These are phyloP conservation scores for Harpalus rufipes DNA, from an alignment of 2,888 invertebrate genomes.

Conservation along the genomic window DNA sequence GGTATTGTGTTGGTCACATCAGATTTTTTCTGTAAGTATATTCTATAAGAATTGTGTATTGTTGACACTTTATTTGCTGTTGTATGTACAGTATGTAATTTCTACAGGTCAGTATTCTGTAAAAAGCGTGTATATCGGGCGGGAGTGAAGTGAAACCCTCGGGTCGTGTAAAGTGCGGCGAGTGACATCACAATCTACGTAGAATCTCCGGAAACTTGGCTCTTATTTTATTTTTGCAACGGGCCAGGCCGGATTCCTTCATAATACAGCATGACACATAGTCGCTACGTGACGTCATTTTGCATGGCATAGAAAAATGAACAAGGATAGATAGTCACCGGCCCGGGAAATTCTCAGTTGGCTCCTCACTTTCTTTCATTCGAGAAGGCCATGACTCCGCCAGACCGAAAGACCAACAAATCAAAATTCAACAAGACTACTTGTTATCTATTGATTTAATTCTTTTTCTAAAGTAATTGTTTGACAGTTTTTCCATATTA, in stretches of 20 bases:
- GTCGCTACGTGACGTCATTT: slow-evolving; percentile 64
- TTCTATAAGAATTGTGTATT: too few species aligned
- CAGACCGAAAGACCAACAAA: background rate
- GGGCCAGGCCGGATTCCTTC: slow-evolving; percentile 65
- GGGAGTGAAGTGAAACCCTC: slow-evolving; percentile 10
- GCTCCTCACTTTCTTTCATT: slow-evolving; percentile 61
- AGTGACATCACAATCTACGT: slow-evolving; percentile 73
- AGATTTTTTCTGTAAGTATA: too few species aligned
- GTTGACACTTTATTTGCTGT: too few species aligned
- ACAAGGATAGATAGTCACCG: slow-evolving; percentile 62
- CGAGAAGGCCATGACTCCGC: background rate
- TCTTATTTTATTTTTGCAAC: slow-evolving; percentile 72
- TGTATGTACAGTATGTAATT: too few species aligned
- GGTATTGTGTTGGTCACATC: too few species aligned
- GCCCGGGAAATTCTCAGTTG: slow-evolving; percentile 53
- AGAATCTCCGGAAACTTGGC: slow-evolving; percentile 73
- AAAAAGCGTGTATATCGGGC: slow-evolving; percentile 21
- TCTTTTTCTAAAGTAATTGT: too few species aligned
- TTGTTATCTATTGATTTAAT: too few species aligned
- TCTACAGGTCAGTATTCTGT: background rate
- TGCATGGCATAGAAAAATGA: slow-evolving; percentile 66
- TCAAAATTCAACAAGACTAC: too few species aligned
- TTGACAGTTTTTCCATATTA: too few species aligned
- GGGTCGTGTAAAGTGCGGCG: slow-evolving; percentile 59
- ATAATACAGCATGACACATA: slow-evolving; percentile 65